Conservation (phyloP, 1,140 invertebrate genomes). For the Bombus waltoni region DNA sequence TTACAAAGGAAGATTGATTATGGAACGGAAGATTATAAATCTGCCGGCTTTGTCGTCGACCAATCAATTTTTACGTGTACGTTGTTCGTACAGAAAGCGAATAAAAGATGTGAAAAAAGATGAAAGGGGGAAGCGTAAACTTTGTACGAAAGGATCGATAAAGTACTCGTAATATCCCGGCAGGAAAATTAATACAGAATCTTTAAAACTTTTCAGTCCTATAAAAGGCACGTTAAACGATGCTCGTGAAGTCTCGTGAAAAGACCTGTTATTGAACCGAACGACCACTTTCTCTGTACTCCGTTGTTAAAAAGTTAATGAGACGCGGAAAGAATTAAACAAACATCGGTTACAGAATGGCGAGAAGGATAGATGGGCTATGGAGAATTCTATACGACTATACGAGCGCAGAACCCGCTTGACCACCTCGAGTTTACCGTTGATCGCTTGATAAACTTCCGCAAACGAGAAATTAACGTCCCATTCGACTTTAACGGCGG, state of each 20-base stretch:
- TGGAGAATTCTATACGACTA: background rate
- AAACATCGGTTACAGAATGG: background rate
- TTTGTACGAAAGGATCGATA: background rate
- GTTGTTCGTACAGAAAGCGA: background rate
- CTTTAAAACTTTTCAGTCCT: too few relatives aligned
- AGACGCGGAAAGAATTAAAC: background rate
- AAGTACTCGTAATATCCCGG: background rate
- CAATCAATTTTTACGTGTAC: background rate
- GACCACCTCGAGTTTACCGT: constrained; percentile 8
- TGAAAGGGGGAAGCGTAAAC: background rate
- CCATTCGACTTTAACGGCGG: constrained; percentile 26
- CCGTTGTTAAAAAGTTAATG: background rate
- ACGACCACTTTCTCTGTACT: background rate
- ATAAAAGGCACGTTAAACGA: too few relatives aligned
- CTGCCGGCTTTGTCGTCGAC: background rate
- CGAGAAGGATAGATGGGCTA: background rate
- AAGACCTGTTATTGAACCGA: too few relatives aligned
- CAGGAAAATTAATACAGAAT: too few relatives aligned
- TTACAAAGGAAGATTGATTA: constrained; percentile 15
- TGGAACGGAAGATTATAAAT: background rate
- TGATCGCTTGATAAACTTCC: constrained; percentile 44
- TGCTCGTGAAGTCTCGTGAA: too few relatives aligned
- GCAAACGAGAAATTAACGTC: constrained; percentile 41
- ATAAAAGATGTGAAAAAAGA: background rate
- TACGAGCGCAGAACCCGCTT: background rate